Evolutionary conservation across 2,888 invertebrate species (phyloP).

Genomic region (Aphrophora alni): DNA sequence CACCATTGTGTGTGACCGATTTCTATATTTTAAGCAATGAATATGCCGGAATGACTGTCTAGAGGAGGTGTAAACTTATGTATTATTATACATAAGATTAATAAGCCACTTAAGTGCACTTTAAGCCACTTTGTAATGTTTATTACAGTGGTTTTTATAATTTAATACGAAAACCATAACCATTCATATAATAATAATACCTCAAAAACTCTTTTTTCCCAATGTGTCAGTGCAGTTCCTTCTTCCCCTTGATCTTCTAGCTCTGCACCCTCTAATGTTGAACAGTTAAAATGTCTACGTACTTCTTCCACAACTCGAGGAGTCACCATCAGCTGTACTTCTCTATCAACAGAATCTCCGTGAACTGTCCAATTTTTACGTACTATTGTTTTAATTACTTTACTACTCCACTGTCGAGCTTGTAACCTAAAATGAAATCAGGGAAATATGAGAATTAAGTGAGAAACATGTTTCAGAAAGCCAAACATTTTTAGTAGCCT

Average conservation of each 20-base stretch:
- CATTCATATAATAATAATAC: constrained; percentile 67
- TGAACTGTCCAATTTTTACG: constrained; percentile 78
- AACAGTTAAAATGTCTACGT: constrained; percentile 86
- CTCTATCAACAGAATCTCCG: constrained; percentile 74
- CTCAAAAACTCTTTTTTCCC: constrained; percentile 99
- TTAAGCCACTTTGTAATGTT: no score
- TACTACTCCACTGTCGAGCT: constrained; percentile 93
- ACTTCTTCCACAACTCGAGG: constrained; percentile 90
- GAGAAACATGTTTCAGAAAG: background rate
- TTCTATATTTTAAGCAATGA: no score
- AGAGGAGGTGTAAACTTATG: no score
- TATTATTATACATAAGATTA: no score
- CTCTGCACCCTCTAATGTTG: constrained; percentile 91
- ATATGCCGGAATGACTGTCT: no score
- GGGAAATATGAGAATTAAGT: background rate
- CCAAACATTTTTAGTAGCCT: no score
- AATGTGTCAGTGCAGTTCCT: constrained; percentile 96
- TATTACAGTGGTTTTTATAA: no score
- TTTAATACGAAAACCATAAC: no score
- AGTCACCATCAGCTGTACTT: constrained; percentile 88
- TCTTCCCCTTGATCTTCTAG: constrained; percentile 98
- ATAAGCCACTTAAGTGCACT: no score
- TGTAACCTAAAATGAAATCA: constrained; percentile 67
- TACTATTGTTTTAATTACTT: constrained; percentile 73
- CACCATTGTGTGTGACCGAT: no score